Evolutionary conservation across 2,888 invertebrate species (phyloP).

Genomic region (Drosophila mayaguana): DNA sequence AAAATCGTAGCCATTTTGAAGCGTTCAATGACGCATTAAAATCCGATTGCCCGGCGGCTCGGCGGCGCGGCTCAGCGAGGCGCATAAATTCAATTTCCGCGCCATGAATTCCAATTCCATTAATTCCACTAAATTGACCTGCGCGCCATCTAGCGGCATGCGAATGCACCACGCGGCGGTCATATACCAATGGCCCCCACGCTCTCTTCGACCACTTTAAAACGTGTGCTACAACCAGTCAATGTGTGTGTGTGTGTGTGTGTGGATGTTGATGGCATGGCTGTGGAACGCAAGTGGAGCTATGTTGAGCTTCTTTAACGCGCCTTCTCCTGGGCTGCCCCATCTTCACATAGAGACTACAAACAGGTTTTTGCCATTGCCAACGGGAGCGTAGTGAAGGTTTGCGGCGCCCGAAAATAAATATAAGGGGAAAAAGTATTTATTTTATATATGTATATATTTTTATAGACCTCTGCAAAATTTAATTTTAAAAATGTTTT

Average conservation of each 20-base stretch:
- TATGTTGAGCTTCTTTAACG: slow-evolving; percentile 50
- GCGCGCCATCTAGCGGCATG: slow-evolving; percentile 82
- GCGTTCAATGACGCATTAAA: slow-evolving; percentile 82
- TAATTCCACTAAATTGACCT: slow-evolving; percentile 85
- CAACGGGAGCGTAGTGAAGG: slow-evolving; percentile 51
- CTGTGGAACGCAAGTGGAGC: slow-evolving; percentile 39
- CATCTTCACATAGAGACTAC: slow-evolving; percentile 16
- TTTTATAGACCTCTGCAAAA: too few relatives aligned
- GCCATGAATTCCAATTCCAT: slow-evolving; percentile 85
- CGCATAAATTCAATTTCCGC: slow-evolving; percentile 84
- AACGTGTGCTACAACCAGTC: slow-evolving; percentile 24
- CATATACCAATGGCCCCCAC: slow-evolving; percentile 57
- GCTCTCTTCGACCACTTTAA: slow-evolving; percentile 35
- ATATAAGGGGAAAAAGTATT: too few relatives aligned
- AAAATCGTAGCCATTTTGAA: slow-evolving; percentile 75
- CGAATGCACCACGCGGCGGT: slow-evolving; percentile 74
- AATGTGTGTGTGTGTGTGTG: slow-evolving; percentile 13
- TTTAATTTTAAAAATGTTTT: too few relatives aligned
- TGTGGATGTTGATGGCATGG: slow-evolving; percentile 42
- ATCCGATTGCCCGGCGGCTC: slow-evolving; percentile 74
- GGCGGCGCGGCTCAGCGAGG: slow-evolving; percentile 61
- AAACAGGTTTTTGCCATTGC: slow-evolving; percentile 51
- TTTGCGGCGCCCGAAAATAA: slow-evolving; percentile 16
- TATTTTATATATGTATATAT: too few relatives aligned
- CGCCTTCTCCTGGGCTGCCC: slow-evolving; percentile 32